Evolutionary conservation across 2,888 invertebrate species (phyloP).

Genomic region (Aphelenchoides bicaudatus): DNA sequence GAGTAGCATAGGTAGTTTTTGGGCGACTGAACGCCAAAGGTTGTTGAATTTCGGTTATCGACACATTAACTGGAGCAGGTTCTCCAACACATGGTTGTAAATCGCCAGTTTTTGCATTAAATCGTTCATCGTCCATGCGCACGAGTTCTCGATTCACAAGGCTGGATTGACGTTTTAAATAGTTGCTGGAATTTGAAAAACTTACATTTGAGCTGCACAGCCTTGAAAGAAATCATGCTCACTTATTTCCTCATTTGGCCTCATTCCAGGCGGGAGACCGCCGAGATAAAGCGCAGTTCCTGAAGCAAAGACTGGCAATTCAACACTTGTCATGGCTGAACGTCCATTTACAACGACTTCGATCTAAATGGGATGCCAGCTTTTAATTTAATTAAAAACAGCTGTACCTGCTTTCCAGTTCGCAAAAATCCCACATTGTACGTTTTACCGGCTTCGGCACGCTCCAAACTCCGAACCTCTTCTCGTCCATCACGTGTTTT

Average conservation of each 20-base stretch:
- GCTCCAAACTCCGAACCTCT: constrained; percentile 15
- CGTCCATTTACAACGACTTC: constrained; percentile 25
- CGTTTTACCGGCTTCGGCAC: constrained; percentile 18
- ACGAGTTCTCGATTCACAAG: constrained; percentile 16
- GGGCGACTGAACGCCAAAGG: too few relatives aligned
- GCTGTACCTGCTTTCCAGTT: constrained; percentile 24
- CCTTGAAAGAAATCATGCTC: constrained; percentile 35
- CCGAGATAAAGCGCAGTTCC: constrained; percentile 48
- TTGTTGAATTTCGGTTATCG: too few relatives aligned
- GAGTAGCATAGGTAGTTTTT: constrained; percentile 4
- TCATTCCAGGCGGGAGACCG: constrained; percentile 48
- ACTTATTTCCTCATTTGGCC: constrained; percentile 33
- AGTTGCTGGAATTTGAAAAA: too few relatives aligned
- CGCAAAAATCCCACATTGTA: constrained; percentile 22
- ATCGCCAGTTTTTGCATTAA: constrained; percentile 24
- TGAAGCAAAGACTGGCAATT: constrained; percentile 23
- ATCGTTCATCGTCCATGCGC: constrained; percentile 18
- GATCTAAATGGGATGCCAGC: too few relatives aligned
- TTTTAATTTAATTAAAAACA: too few relatives aligned
- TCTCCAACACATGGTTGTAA: constrained; percentile 8
- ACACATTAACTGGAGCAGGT: background rate
- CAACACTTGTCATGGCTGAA: constrained; percentile 17
- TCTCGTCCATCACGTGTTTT: constrained; percentile 26
- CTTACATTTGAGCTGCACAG: constrained; percentile 26
- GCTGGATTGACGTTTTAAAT: too few relatives aligned